These are phyloP conservation scores for Podarcis siculus DNA, from an alignment of 2,797 vertebrate genomes.

Conservation along the genomic window DNA sequence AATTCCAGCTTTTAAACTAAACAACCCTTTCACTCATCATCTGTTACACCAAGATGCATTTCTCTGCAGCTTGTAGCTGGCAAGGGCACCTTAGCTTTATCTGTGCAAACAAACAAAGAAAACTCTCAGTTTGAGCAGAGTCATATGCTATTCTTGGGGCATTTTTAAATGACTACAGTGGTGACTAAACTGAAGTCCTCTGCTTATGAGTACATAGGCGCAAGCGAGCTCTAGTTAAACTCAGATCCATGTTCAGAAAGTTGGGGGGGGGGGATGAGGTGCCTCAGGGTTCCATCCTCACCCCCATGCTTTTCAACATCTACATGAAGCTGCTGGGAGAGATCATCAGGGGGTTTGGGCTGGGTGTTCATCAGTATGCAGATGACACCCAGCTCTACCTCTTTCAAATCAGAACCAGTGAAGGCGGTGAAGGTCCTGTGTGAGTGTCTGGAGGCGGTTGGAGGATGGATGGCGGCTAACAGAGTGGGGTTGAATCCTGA, in stretches of 20 bases:
- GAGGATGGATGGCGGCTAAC: no score
- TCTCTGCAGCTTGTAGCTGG: constrained; percentile 18
- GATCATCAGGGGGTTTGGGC: no score
- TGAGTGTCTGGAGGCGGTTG: no score
- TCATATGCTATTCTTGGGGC: neutral
- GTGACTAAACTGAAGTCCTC: neutral
- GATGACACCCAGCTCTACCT: no score
- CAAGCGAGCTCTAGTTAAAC: neutral
- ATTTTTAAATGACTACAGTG: constrained; percentile 24
- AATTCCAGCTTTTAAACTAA: constrained; percentile 39
- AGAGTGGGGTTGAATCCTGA: no score
- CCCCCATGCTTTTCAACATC: no score
- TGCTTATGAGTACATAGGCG: neutral
- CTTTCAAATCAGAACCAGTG: no score
- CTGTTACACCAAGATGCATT: constrained; percentile 37
- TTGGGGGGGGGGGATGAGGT: no score
- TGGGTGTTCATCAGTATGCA: no score
- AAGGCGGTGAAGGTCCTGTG: no score
- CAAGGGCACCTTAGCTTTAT: constrained; percentile 46
- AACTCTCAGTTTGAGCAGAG: neutral
- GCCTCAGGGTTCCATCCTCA: no score
- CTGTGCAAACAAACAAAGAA: constrained; percentile 32
- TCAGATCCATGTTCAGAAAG: neutral
- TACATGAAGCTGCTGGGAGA: no score
- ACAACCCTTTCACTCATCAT: constrained; percentile 34